Conservation (phyloP, 2,888 invertebrate genomes). For the Baccha elongata region DNA sequence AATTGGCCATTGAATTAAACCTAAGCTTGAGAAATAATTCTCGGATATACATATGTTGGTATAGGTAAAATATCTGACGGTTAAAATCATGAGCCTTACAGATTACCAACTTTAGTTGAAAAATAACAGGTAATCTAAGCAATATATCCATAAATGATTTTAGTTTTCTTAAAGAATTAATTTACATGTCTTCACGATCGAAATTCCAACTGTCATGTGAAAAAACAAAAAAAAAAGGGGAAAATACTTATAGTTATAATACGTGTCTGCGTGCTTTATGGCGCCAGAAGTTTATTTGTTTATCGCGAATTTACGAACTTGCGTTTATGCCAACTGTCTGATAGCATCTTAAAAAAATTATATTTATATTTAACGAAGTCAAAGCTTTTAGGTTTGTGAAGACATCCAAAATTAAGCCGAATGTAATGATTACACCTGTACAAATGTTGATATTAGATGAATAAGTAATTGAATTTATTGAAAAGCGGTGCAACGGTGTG, state of each 20-base stretch:
- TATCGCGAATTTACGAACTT: conserved; percentile 67
- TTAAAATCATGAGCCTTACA: not conserved
- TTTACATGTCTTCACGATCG: conserved; percentile 53
- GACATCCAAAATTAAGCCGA: conserved; percentile 21
- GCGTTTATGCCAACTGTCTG: conserved; percentile 71
- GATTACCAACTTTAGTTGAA: conserved; percentile 23
- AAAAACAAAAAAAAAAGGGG: conserved; percentile 27
- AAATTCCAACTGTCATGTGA: conserved; percentile 70
- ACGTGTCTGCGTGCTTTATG: conserved; percentile 67
- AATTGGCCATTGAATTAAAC: conserved; percentile 43
- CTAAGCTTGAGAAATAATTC: conserved; percentile 29
- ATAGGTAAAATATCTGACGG: conserved; percentile 2
- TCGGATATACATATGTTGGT: not conserved
- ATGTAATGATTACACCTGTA: conserved; percentile 28
- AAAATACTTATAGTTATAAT: conserved; percentile 24
- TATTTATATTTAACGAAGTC: conserved; percentile 22
- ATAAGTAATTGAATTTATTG: conserved; percentile 17
- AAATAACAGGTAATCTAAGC: conserved; percentile 41
- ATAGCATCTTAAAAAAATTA: conserved; percentile 60
- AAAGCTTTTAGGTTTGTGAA: conserved; percentile 30
- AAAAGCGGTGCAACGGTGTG: not conserved
- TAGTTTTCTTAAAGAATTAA: conserved; percentile 35
- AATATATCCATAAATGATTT: conserved; percentile 37
- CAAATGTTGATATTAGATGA: no score
- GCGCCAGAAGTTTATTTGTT: conserved; percentile 72